These are phyloP conservation scores for Drosophila cardini DNA, from an alignment of 1,140 invertebrate species.

Conservation along the genomic window DNA sequence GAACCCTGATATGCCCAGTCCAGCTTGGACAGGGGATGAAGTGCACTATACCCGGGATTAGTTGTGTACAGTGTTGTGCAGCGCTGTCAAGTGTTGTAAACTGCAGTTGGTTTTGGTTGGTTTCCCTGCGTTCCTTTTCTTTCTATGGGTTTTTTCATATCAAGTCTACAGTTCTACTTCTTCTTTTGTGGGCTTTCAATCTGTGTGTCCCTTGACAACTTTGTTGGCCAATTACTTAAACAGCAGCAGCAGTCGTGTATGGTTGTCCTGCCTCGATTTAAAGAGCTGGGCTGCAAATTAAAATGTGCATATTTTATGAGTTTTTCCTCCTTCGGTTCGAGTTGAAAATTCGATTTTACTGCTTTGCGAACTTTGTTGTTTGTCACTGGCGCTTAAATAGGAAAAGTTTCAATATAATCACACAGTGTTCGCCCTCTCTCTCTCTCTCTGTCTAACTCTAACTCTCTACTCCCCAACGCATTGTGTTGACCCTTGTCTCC, in stretches of 20 bases:
- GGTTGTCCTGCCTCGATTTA: constrained; percentile 3
- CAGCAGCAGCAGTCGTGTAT: background rate
- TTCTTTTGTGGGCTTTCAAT: background rate
- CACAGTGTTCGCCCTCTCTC: background rate
- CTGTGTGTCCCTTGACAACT: background rate
- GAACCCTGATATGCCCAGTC: no score
- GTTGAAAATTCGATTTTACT: constrained; percentile 47
- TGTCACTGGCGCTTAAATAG: constrained; percentile 53
- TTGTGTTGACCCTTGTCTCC: background rate
- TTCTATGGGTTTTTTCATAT: constrained; percentile 27
- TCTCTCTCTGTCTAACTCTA: no score
- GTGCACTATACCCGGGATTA: constrained; percentile 58
- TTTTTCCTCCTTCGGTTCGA: background rate
- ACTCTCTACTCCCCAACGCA: constrained; percentile 24
- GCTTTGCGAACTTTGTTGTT: constrained; percentile 44
- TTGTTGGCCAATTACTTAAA: constrained; percentile 41
- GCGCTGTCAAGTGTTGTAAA: constrained; percentile 26
- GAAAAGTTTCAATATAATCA: constrained; percentile 42
- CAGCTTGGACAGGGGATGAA: constrained; percentile 23
- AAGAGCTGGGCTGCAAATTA: constrained; percentile 40
- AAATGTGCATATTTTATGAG: constrained; percentile 57
- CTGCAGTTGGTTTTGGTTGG: background rate
- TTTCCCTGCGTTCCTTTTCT: constrained; percentile 9
- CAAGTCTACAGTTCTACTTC: constrained; percentile 2
- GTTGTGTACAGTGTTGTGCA: constrained; percentile 54